Percentiles rank a stretch among this genome's conserved stretches.
phyloP scores from a whole-genome alignment of 2,888 invertebrate species.

The Zygothrica quintamaculata region DNA sequence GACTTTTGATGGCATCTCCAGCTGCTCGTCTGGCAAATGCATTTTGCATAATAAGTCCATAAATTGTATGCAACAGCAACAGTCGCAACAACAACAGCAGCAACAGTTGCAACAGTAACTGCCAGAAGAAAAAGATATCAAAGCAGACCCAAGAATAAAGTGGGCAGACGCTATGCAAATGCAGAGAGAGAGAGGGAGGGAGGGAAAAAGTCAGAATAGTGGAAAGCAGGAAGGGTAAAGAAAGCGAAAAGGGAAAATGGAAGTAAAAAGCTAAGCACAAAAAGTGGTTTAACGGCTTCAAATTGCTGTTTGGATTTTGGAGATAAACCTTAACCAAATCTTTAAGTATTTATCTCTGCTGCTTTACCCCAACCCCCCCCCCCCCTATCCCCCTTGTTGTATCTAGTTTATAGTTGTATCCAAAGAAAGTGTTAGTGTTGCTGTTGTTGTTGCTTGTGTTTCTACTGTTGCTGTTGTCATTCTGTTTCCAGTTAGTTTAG shows the following conservation, averaged over 20 bases:
- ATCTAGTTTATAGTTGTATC: too few relatives aligned
- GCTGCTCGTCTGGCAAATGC: slow-evolving; percentile 14
- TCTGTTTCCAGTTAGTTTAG: slow-evolving; percentile 12
- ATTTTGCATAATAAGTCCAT: slow-evolving; percentile 67
- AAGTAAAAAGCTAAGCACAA: background rate
- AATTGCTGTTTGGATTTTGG: slow-evolving; percentile 24
- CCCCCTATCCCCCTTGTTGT: background rate
- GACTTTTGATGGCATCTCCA: slow-evolving; percentile 37
- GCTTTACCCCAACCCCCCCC: background rate
- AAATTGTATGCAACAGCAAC: slow-evolving; percentile 42
- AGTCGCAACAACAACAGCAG: background rate
- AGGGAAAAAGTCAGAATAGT: background rate
- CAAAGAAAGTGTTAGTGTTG: slow-evolving; percentile 17
- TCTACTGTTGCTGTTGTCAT: slow-evolving; percentile 39
- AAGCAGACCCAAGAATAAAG: slow-evolving; percentile 16
- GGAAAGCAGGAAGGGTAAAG: background rate
- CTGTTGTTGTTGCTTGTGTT: slow-evolving; percentile 39
- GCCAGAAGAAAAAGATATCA: slow-evolving; percentile 12
- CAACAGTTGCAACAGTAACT: background rate
- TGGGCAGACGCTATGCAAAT: slow-evolving; percentile 22
- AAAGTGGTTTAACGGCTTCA: slow-evolving; percentile 9
- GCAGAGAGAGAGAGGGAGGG: background rate
- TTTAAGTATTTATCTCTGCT: slow-evolving; percentile 3
- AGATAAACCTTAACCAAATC: slow-evolving; percentile 5
- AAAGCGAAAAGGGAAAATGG: background rate